A percentile compares a stretch with the other conserved stretches of the same genome.
These are phyloP conservation scores for Alloplasta piceator DNA, from an alignment of 2,888 invertebrate genomes.

Conservation along the genomic window DNA sequence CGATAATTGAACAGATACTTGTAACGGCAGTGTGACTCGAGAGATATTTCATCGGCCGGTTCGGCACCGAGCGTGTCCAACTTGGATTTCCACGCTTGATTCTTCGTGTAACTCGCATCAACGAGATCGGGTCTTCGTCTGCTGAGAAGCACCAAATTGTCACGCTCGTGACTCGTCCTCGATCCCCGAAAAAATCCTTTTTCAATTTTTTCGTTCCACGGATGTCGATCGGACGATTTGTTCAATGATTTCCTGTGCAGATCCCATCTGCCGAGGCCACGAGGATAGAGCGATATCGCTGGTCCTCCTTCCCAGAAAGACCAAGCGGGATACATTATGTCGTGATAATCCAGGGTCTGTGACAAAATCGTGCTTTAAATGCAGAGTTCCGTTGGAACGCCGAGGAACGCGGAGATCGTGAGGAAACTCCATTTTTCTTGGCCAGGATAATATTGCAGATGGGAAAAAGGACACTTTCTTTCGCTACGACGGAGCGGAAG, in stretches of 20 bases:
- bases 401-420: no score
- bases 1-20: slow-evolving; percentile 98
- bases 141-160: slow-evolving; percentile 93
- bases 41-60: slow-evolving; percentile 93
- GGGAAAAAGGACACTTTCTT: no score
- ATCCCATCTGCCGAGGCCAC: slow-evolving; percentile 97
- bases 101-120: slow-evolving; percentile 98
- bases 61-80: slow-evolving; percentile 93
- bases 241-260: slow-evolving; percentile 89
- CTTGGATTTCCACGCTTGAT: slow-evolving; percentile 99
- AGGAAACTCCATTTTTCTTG: no score
- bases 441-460: no score
- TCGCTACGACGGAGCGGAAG: no score
- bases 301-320: slow-evolving; percentile 99
- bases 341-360: slow-evolving; percentile 90
- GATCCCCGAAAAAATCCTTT: slow-evolving; percentile 97
- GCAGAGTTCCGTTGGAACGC: no score
- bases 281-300: slow-evolving; percentile 96
- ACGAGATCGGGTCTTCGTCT: slow-evolving; percentile 90
- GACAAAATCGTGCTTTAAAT: slow-evolving; percentile 45
- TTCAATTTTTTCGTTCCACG: slow-evolving; percentile 90
- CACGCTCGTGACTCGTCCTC: slow-evolving; percentile 95
- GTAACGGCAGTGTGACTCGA: slow-evolving; percentile 96
- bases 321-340: slow-evolving; percentile 98
- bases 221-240: slow-evolving; percentile 86